Evolutionary conservation across 2,888 invertebrate genomes (phyloP), one percentile per base, ranked within the genome.

Genomic region (Sesia apiformis): DNA sequence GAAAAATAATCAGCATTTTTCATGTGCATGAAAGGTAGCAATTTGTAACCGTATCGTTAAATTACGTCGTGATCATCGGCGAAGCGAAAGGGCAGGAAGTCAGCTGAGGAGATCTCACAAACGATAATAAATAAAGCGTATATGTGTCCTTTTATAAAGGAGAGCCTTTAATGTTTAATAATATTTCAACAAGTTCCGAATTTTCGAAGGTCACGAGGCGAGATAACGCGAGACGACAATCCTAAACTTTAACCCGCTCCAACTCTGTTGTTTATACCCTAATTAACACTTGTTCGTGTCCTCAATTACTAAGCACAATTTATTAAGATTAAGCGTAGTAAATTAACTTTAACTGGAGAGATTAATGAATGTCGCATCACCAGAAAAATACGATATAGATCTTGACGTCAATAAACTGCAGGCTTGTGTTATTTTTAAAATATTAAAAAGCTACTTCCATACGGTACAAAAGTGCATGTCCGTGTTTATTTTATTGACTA

Each of bases 11-110:
- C 57, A 58, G 62, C 62, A 64, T 63, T 65, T 64, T 58, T 65
- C 49, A 58, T 63, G 52, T 56, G 52, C 53, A 43, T 56, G 57
- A 64, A 66, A 64, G 63, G 59, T 61, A 55, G 53, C 67, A 69
- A 71, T 72, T 72, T 70, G 66, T 70, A 58, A 61, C 63, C 62
- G 62, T 53, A 54, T 58, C 56, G 55, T 65, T 71, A 70, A 69
- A 65, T 69, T 67, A 66, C 60, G 54, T 60, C 59, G 53, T 57
- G 60, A 57, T 57, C 56, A 23, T 52, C 62, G 57, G 52, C 56
- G 57, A 58, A 56, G 55, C 55, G 58, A 57, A 58, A 55, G 52
- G 56, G 43, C 53, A 59, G 61, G 61, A 61, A 61, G 60, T 61
- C 7, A 38, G 7, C 54, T 42, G 53, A 46, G 51, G 42, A 56